Evolutionary conservation across 2,797 vertebrate species (phyloP), one percentile per base, ranked within the genome.

Genomic region (Furcifer pardalis): DNA sequence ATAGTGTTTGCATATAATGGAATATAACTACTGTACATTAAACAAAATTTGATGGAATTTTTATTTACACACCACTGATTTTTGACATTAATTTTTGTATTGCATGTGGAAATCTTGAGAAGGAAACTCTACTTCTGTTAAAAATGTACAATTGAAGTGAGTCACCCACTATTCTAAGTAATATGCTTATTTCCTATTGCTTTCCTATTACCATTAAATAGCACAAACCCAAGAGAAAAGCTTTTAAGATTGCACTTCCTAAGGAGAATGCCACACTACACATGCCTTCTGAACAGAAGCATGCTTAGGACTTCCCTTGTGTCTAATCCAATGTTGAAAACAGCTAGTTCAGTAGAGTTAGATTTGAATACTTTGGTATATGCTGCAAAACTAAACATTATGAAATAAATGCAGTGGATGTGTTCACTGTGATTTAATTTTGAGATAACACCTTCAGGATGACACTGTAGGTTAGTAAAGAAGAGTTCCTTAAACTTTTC

Each of bases 311-410:
- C 8, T 27, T 69, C 30, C 37, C 30, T 74, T n/a, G 32, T 44
- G 32, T 7, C 79, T 44, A 62, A 72, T 30, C 12, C 17, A 78
- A 73, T 9, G 77, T 77, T 74, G 77, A 88, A 88, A 86, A 30
- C 63, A 72, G 21, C 0, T 0, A 49, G 74, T 40, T n/a, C 49
- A 35, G 60, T 13, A 23, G 32, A 60, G 37, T 9, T 66, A 25
- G 25, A 7, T 44, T 71, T 76, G 56, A 30, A 0, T 25, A 62
- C 66, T 21, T 71, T 46, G 62, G 27, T 63, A 82, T 12, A 5
- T 5, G 21, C 1, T n/a, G 7, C 37, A 76, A 40, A 56, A 27
- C 19, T 42, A 40, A 59, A 52, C 1, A 15, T 42, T 30, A 73
- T 4, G 69, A 1, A 78, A 62, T 37, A 77, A 72, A 72, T 49